These are phyloP conservation scores for Danio albolineatus DNA, from an alignment of 2,797 vertebrate species.

Conservation along the genomic window DNA sequence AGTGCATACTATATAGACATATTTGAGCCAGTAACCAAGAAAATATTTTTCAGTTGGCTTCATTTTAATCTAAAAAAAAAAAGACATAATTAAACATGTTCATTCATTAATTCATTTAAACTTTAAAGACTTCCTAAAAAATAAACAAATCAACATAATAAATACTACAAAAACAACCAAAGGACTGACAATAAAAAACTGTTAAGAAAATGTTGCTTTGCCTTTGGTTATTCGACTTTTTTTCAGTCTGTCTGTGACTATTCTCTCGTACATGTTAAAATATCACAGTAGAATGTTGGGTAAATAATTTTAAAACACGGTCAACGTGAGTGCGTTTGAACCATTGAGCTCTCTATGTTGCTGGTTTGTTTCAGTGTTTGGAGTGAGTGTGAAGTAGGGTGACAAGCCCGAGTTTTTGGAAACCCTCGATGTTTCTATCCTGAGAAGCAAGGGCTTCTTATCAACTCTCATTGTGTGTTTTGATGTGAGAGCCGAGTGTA, in stretches of 20 bases:
- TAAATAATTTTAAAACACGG: slow-evolving; percentile 29
- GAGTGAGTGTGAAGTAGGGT: slow-evolving; percentile 6
- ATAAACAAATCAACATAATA: too few species aligned
- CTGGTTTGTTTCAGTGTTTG: slow-evolving; percentile 15
- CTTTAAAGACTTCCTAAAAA: too few species aligned
- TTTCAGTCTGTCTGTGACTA: neutral
- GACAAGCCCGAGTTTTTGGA: neutral
- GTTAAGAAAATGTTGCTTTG: neutral
- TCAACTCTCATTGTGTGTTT: neutral
- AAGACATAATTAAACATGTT: too few species aligned
- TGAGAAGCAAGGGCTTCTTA: slow-evolving; percentile 1
- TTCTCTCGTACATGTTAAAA: neutral
- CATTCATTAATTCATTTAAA: too few species aligned
- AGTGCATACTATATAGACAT: too few species aligned
- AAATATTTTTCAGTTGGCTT: too few species aligned
- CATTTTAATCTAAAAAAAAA: too few species aligned
- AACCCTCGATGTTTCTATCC: slow-evolving; percentile 15
- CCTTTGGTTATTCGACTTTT: neutral
- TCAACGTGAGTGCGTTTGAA: slow-evolving; percentile 25
- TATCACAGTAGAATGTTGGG: neutral
- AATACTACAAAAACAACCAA: too few species aligned
- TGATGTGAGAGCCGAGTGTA: neutral
- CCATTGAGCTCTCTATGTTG: neutral
- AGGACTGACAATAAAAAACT: too few species aligned
- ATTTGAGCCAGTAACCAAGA: too few species aligned